phyloP scores from a whole-genome alignment of 2,888 invertebrate species.

The Molorchus minor region DNA sequence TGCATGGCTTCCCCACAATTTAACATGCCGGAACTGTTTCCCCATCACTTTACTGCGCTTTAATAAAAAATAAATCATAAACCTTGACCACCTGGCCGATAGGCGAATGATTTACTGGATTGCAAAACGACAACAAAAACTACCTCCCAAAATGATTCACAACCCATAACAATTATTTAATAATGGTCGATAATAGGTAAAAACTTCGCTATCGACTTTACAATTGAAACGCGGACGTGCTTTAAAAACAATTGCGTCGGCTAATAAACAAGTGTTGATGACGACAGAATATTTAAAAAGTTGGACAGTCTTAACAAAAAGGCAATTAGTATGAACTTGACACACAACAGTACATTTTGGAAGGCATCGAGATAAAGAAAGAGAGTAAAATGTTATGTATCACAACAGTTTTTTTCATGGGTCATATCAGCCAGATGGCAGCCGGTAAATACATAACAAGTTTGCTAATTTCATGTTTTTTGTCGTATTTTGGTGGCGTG shows the following conservation, averaged over 20 bases:
- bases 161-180: slow-evolving; percentile 5
- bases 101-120: slow-evolving; percentile 5
- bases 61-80: slow-evolving; percentile 5
- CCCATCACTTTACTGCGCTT: slow-evolving; percentile 3
- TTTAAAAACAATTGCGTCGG: slow-evolving; percentile 9
- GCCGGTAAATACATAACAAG: too few relatives aligned
- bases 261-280: slow-evolving; percentile 17
- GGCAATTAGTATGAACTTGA: slow-evolving; percentile 1
- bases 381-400: slow-evolving; percentile 5
- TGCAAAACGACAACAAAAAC: slow-evolving; percentile 9
- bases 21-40: slow-evolving; percentile 23
- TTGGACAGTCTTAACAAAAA: slow-evolving; percentile 6
- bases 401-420: neutral
- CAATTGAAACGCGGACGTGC: slow-evolving; percentile 9
- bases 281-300: slow-evolving; percentile 14
- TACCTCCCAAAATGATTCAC: slow-evolving; percentile 16
- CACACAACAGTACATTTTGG: neutral
- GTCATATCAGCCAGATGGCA: too few relatives aligned
- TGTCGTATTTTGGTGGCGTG: too few relatives aligned
- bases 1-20: slow-evolving; percentile 25
- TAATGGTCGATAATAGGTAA: slow-evolving; percentile 1
- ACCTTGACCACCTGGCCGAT: neutral
- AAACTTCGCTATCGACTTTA: slow-evolving; percentile 16
- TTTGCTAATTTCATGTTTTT: too few relatives aligned
- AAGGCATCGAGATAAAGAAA: slow-evolving; percentile 1